These are phyloP conservation scores for Drosophila recens DNA, from an alignment of 2,888 invertebrate species.

Conservation along the genomic window DNA sequence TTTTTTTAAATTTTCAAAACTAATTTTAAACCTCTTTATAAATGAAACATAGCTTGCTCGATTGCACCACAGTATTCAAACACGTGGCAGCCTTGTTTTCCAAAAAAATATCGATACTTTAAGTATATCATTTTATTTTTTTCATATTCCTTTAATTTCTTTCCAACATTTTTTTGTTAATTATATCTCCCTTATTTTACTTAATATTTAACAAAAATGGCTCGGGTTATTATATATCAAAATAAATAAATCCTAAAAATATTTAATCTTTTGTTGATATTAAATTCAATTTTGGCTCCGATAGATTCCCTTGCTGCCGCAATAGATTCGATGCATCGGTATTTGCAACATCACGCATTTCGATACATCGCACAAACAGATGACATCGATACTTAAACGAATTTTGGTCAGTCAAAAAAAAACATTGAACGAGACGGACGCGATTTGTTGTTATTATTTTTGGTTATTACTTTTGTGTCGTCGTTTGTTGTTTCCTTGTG, in stretches of 20 bases:
- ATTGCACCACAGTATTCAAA: background rate
- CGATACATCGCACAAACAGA: slow-evolving; percentile 14
- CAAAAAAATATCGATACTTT: too few species aligned
- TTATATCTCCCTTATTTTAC: too few species aligned
- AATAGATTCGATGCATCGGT: background rate
- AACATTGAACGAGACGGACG: slow-evolving; percentile 47
- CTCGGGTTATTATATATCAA: too few species aligned
- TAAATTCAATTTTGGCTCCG: too few species aligned
- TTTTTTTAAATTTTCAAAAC: background rate
- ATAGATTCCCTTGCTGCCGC: background rate
- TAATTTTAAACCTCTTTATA: too few species aligned
- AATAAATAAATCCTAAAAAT: too few species aligned
- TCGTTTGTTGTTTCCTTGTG: slow-evolving; percentile 65
- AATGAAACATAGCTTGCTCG: background rate
- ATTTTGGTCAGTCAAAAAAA: slow-evolving; percentile 50
- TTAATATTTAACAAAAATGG: too few species aligned
- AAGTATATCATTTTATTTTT: too few species aligned
- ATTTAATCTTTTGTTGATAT: too few species aligned
- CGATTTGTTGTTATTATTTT: slow-evolving; percentile 66
- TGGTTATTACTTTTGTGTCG: slow-evolving; percentile 61
- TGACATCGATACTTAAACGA: slow-evolving; percentile 33
- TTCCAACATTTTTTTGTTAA: too few species aligned
- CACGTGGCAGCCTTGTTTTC: background rate
- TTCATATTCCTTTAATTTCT: too few species aligned
- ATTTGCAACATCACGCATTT: background rate